A percentile compares a stretch with the other conserved stretches of the same genome.
Conservation (phyloP, 2,888 invertebrate species). For the Aporophyla lueneburgensis region DNA sequence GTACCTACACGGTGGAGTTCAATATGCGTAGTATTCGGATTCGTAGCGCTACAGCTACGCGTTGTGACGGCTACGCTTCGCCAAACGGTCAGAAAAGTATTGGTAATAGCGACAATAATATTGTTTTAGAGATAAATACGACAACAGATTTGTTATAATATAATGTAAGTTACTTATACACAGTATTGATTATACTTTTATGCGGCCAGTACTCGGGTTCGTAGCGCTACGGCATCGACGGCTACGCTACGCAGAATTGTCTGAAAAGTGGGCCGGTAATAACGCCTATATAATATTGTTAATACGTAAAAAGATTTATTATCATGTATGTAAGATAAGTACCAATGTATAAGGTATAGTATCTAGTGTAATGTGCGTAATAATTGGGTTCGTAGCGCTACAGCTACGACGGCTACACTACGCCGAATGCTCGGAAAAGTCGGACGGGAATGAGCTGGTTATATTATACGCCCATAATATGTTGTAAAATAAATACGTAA, state of each 20-base stretch:
- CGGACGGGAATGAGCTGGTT: not conserved
- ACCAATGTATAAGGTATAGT: not conserved
- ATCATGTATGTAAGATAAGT: not conserved
- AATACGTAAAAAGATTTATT: not conserved
- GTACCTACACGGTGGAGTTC: constrained; percentile 22
- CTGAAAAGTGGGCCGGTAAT: constrained; percentile 13
- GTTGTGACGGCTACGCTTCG: not conserved
- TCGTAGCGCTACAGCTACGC: constrained; percentile 10
- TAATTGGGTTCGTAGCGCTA: constrained; percentile 20
- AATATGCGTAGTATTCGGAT: constrained; percentile 4
- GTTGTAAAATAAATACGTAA: constrained; percentile 15
- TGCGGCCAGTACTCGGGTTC: not conserved
- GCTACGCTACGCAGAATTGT: constrained; percentile 12
- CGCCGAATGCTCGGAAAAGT: constrained; percentile 7
- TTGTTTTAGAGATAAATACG: not conserved
- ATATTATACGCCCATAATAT: not conserved
- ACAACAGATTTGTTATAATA: not conserved
- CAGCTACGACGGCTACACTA: constrained; percentile 10
- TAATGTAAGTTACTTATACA: not conserved
- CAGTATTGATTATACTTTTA: not conserved
- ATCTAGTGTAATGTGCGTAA: not conserved
- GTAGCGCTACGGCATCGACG: constrained; percentile 24
- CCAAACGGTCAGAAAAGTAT: not conserved
- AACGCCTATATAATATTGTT: constrained; percentile 3
- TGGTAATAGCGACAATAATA: not conserved